These are phyloP conservation scores for Drosophila serrata DNA, from an alignment of 1,140 invertebrate genomes.

Conservation along the genomic window DNA sequence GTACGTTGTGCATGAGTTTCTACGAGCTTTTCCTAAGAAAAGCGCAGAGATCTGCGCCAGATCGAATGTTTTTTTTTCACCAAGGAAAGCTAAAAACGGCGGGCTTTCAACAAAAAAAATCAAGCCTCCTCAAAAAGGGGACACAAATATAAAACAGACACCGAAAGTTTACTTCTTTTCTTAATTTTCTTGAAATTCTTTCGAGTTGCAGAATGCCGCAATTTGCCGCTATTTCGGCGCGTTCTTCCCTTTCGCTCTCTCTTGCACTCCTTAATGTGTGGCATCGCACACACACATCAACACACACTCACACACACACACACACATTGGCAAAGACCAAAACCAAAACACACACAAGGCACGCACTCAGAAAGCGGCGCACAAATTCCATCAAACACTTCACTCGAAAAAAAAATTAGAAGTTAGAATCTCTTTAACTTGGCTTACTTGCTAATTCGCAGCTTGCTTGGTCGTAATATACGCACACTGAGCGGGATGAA, in stretches of 20 bases:
- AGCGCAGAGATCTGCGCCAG: not conserved
- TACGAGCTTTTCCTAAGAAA: not conserved
- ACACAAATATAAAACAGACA: too few species aligned
- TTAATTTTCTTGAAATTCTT: slow-evolving; percentile 2
- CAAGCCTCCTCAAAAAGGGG: not conserved
- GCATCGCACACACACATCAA: not conserved
- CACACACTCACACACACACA: too few species aligned
- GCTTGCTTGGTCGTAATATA: slow-evolving; percentile 9
- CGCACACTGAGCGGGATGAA: slow-evolving; percentile 2
- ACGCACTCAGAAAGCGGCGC: not conserved
- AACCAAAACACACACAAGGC: slow-evolving; percentile 1
- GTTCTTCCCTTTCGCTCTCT: slow-evolving; percentile 1
- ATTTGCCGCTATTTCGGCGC: slow-evolving; percentile 14
- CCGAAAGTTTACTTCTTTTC: not conserved
- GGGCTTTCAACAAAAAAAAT: not conserved
- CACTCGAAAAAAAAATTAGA: slow-evolving; percentile 12
- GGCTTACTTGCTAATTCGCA: slow-evolving; percentile 14
- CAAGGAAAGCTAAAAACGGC: not conserved
- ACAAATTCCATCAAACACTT: not conserved
- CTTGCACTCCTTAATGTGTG: not conserved
- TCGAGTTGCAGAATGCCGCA: slow-evolving; percentile 1
- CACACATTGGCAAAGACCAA: not conserved
- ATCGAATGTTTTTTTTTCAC: not conserved
- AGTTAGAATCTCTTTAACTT: not conserved
- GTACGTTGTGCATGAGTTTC: not conserved